These are phyloP conservation scores for Heliocidaris tuberculata DNA, from an alignment of 35 echinoderm and acorn worm species.

Conservation along the genomic window DNA sequence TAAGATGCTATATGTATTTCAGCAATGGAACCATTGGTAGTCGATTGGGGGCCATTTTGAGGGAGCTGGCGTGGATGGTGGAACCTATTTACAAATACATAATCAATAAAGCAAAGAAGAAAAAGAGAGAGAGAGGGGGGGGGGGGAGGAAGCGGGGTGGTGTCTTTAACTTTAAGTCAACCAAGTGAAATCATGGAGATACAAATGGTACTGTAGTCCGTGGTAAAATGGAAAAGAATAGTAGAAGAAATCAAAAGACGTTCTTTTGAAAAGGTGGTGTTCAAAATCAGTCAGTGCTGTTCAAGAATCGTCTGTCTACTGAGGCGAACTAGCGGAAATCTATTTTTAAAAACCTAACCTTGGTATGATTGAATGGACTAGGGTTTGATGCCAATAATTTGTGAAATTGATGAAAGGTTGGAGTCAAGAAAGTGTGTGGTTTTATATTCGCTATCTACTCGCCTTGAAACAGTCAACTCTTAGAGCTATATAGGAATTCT, in stretches of 20 bases:
- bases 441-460: neutral
- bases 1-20: no score
- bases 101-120: no score
- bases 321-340: neutral
- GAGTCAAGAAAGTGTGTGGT: neutral
- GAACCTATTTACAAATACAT: no score
- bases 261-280: neutral
- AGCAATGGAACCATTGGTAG: no score
- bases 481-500: neutral
- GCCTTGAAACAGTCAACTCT: neutral
- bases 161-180: no score
- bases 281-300: neutral
- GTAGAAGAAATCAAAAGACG: neutral
- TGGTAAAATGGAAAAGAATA: neutral
- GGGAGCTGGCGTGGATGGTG: no score
- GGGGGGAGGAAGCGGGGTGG: no score
- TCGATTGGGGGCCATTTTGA: no score
- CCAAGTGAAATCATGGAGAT: neutral
- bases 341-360: neutral
- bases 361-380: neutral
- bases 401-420: neutral
- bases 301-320: neutral
- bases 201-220: neutral
- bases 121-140: no score
- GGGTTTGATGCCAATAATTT: neutral